Evolutionary conservation across 2,113 vertebrate species (phyloP).

Genomic region (Pterophyllum scalare): DNA sequence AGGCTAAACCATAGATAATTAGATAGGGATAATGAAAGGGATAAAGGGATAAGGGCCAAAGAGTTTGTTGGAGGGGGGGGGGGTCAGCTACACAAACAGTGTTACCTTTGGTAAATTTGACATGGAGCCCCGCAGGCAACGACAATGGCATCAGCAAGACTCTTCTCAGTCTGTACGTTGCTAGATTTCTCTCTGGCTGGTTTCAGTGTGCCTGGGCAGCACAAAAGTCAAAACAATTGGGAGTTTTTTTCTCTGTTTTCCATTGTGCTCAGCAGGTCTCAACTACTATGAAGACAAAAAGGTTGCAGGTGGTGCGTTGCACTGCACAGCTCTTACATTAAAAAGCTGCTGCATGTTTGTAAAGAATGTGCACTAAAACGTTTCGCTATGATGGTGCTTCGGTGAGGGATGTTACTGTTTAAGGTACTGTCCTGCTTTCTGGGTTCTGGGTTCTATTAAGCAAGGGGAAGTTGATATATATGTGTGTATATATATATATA

Average conservation of each 20-base stretch:
- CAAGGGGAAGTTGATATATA: too few species aligned
- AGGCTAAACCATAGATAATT: background rate
- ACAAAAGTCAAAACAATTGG: constrained; percentile 65
- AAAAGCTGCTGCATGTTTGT: background rate
- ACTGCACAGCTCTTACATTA: background rate
- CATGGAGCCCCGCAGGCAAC: constrained; percentile 54
- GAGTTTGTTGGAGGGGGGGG: background rate
- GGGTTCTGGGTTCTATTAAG: background rate
- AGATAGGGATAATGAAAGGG: constrained; percentile 20
- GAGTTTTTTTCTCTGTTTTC: constrained; percentile 62
- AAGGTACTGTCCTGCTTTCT: constrained; percentile 54
- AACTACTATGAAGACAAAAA: constrained; percentile 48
- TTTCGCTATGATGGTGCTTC: constrained; percentile 50
- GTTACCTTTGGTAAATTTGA: constrained; percentile 64
- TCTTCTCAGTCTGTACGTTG: constrained; percentile 66
- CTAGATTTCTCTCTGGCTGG: constrained; percentile 80
- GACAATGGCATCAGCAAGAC: constrained; percentile 73
- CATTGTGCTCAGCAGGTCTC: constrained; percentile 68
- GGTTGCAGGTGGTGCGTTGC: background rate
- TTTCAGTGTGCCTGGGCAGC: constrained; percentile 65
- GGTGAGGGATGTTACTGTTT: constrained; percentile 55
- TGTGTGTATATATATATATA: too few species aligned
- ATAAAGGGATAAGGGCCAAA: background rate
- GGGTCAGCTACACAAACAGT: constrained; percentile 60
- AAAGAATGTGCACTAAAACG: constrained; percentile 19